phyloP scores from a whole-genome alignment of 2,113 vertebrate species.

The Grammomys dolichurus region DNA sequence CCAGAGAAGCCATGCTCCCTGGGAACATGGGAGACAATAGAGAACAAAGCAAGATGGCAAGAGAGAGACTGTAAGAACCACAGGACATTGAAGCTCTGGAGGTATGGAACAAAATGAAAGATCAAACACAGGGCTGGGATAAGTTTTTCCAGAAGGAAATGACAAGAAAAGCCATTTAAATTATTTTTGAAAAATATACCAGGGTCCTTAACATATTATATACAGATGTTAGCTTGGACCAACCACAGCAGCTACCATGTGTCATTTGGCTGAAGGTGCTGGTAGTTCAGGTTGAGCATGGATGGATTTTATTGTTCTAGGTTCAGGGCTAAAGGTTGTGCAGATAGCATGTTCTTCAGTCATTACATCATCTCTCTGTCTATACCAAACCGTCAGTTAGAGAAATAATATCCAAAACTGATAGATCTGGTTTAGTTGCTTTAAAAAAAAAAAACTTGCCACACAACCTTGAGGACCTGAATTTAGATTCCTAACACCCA shows the following conservation, averaged over 20 bases:
- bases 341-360: not conserved
- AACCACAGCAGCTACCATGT: not conserved
- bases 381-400: not conserved
- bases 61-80: not conserved
- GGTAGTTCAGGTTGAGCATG: not conserved
- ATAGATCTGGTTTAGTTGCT: not conserved
- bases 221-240: not conserved
- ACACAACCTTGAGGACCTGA: not conserved
- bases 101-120: not conserved
- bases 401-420: not conserved
- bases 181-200: constrained; percentile 37
- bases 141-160: not conserved
- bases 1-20: not conserved
- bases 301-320: not conserved
- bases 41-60: not conserved
- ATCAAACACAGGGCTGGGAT: not conserved
- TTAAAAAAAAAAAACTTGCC: not conserved
- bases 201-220: not conserved
- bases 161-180: not conserved
- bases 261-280: not conserved
- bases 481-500: not conserved
- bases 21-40: not conserved
- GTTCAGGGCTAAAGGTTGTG: not conserved
- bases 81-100: not conserved
- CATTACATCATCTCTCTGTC: not conserved